Conservation (phyloP, 1,140 invertebrate species). For the Orius insidiosus region DNA sequence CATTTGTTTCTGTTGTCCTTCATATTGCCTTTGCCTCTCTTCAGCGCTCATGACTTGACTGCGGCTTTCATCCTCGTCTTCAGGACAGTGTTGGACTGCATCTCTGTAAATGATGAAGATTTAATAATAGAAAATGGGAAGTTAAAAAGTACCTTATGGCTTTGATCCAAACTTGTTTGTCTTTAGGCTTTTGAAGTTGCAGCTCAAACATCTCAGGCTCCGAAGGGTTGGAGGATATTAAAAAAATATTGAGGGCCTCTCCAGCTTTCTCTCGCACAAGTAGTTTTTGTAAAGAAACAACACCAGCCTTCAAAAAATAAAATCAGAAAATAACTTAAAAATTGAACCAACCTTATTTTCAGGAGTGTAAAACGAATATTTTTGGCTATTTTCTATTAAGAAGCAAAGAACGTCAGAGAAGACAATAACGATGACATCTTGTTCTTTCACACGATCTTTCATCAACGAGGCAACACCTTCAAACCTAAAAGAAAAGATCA, state of each 20-base stretch:
- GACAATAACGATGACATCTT: conserved; percentile 69
- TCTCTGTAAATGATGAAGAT: conserved; percentile 12
- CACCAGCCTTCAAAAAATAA: conserved; percentile 46
- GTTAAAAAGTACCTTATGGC: conserved; percentile 55
- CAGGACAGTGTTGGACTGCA: conserved; percentile 25
- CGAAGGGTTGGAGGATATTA: conserved; percentile 68
- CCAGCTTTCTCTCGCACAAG: conserved; percentile 84
- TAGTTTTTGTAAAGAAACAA: conserved; percentile 77
- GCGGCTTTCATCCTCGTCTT: conserved; percentile 27
- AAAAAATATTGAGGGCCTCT: conserved; percentile 71
- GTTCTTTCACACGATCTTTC: conserved; percentile 68
- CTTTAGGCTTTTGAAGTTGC: conserved; percentile 71
- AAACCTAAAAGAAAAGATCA: conserved; percentile 37
- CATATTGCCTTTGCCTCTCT: conserved; percentile 47
- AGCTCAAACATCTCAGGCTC: conserved; percentile 93
- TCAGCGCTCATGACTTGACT: conserved; percentile 40
- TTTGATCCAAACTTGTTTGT: conserved; percentile 76
- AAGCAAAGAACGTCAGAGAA: conserved; percentile 84
- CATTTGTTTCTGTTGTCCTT: conserved; percentile 52
- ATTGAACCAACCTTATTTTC: conserved; percentile 47
- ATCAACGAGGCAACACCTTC: conserved; percentile 68
- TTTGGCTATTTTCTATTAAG: conserved; percentile 61
- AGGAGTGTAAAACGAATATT: conserved; percentile 68
- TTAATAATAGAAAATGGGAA: background rate
- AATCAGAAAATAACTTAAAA: background rate